Evolutionary conservation across 2,113 vertebrate genomes (phyloP).

Genomic region (Mixornis gularis): DNA sequence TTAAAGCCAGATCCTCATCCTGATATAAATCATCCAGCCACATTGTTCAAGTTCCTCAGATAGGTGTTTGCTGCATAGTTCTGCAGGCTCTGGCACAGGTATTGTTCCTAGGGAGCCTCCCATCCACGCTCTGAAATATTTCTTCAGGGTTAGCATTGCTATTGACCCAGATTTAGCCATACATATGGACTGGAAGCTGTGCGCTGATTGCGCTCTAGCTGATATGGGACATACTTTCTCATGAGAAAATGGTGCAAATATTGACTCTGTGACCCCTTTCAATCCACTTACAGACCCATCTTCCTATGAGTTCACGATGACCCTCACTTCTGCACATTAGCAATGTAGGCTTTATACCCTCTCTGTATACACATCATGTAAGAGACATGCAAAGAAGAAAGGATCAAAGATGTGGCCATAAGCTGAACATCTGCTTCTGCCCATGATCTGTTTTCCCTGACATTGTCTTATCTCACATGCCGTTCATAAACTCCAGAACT

Average conservation of each 20-base stretch:
- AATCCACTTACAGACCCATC: background rate
- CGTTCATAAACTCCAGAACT: conserved; percentile 38
- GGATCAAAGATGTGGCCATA: background rate
- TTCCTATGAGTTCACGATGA: background rate
- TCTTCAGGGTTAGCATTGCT: background rate
- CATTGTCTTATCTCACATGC: conserved; percentile 39
- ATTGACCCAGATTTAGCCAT: background rate
- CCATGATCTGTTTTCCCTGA: conserved; percentile 32
- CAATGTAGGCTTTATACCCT: background rate
- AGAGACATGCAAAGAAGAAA: background rate
- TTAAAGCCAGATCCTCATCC: conserved; percentile 19
- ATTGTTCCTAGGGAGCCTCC: background rate
- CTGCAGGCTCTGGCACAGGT: background rate
- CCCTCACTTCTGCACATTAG: background rate
- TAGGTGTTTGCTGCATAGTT: background rate
- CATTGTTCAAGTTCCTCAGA: background rate
- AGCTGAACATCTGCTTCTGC: conserved; percentile 45
- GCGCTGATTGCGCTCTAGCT: background rate
- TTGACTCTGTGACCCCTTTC: background rate
- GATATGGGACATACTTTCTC: background rate
- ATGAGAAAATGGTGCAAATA: background rate
- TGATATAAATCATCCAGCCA: background rate
- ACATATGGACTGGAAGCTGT: background rate
- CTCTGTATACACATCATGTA: background rate
- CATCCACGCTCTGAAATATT: background rate